Evolutionary conservation across 2,888 invertebrate species (phyloP).

Genomic region (Leucophora obtusa): DNA sequence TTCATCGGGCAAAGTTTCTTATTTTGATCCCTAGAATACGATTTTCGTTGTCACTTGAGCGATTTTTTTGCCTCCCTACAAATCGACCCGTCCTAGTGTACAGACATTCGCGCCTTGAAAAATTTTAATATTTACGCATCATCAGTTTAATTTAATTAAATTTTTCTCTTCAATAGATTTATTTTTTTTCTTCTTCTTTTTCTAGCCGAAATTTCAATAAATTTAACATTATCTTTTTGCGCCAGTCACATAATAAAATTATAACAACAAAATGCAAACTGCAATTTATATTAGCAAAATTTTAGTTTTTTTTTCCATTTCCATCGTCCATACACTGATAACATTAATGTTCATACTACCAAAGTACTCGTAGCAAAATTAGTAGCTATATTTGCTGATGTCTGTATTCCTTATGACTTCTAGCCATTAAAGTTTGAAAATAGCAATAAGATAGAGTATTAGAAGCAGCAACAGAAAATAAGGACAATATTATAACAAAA

Average conservation of each 20-base stretch:
- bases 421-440: slow-evolving; percentile 38
- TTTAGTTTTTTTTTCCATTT: background rate
- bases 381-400: slow-evolving; percentile 31
- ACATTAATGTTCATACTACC: slow-evolving; percentile 52
- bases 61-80: too few species aligned
- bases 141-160: too few species aligned
- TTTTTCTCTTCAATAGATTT: too few species aligned
- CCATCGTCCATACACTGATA: slow-evolving; percentile 15
- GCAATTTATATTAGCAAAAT: background rate
- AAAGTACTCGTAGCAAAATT: slow-evolving; percentile 51
- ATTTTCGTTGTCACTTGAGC: too few species aligned
- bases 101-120: too few species aligned
- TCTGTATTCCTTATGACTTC: slow-evolving; percentile 32
- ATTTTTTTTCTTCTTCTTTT: background rate
- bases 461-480: background rate
- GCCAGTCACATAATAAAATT: background rate
- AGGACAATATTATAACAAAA: slow-evolving; percentile 26
- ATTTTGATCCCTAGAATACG: too few species aligned
- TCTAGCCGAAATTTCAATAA: background rate
- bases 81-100: too few species aligned
- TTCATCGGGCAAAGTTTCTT: too few species aligned
- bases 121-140: too few species aligned
- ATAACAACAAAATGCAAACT: background rate
- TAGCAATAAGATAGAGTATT: slow-evolving; percentile 37
- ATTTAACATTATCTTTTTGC: background rate